phyloP scores from a whole-genome alignment of 2,113 vertebrate species.

The Verasper variegatus region DNA sequence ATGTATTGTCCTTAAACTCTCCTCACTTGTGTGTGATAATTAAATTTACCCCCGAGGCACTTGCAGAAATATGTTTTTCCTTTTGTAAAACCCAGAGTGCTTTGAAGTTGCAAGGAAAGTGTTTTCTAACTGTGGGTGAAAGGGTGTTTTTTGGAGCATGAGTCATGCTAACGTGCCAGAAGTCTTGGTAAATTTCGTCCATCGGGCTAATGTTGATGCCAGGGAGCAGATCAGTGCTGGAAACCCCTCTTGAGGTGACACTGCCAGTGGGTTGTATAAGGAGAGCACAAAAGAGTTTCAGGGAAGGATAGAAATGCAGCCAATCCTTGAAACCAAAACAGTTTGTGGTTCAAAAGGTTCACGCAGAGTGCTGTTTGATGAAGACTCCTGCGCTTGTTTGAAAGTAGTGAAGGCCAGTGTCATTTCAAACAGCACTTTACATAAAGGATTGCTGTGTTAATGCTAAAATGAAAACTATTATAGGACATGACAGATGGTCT shows the following conservation, averaged over 20 bases:
- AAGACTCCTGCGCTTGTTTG: conserved; percentile 29
- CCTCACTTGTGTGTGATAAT: conserved; percentile 38
- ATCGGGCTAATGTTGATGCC: conserved; percentile 43
- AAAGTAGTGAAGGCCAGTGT: conserved; percentile 43
- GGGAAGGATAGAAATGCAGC: conserved; percentile 43
- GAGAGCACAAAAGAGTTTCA: conserved; percentile 47
- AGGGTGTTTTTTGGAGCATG: conserved; percentile 29
- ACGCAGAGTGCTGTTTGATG: conserved; percentile 41
- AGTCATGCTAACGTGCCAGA: conserved; percentile 52
- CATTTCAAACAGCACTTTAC: conserved; percentile 20
- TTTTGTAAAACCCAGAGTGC: conserved; percentile 27
- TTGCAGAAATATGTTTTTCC: conserved; percentile 44
- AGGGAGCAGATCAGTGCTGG: conserved; percentile 46
- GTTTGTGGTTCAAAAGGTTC: conserved; percentile 55
- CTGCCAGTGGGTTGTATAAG: conserved; percentile 57
- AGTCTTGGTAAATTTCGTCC: conserved; percentile 38
- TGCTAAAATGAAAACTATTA: conserved; percentile 43
- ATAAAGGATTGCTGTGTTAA: conserved; percentile 32
- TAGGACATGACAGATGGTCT: conserved; percentile 47
- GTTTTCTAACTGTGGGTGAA: conserved; percentile 48
- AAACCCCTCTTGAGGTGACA: conserved; percentile 48
- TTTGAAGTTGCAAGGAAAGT: conserved; percentile 51
- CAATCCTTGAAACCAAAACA: conserved; percentile 50
- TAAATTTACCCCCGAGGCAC: conserved; percentile 30
- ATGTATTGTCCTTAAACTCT: conserved; percentile 42